Percentiles rank a stretch among this genome's conserved stretches.
Conservation (phyloP, 2,113 vertebrate species). For the Neotragus pygmaeus region DNA sequence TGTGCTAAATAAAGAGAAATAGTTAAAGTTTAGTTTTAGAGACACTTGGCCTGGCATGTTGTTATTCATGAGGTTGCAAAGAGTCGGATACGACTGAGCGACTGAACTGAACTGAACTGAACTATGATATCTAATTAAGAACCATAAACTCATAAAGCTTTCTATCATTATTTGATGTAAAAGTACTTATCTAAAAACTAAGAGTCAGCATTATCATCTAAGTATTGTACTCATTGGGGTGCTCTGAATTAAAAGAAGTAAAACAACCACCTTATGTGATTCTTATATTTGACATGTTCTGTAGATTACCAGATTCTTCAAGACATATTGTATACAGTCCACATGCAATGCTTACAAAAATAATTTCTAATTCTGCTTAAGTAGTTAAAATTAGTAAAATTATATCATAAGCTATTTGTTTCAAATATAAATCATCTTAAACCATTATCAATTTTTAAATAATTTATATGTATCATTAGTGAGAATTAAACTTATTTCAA, state of each 20-base stretch:
- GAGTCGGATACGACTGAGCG: rapidly evolving
- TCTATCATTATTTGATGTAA: neutral
- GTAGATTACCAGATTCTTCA: neutral
- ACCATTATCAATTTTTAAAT: neutral
- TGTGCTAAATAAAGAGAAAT: neutral
- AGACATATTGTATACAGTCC: neutral
- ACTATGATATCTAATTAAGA: neutral
- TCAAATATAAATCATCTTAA: neutral
- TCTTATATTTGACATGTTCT: neutral
- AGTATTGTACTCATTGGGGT: neutral
- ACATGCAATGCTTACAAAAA: neutral
- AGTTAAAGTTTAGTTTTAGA: neutral
- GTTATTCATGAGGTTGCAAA: too few relatives aligned
- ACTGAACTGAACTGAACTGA: too few relatives aligned
- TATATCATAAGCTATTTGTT: neutral
- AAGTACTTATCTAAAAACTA: neutral
- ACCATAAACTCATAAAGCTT: neutral
- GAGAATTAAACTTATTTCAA: neutral
- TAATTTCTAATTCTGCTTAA: neutral
- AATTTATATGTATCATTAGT: neutral
- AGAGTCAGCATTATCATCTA: neutral
- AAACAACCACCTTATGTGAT: neutral
- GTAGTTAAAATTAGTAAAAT: neutral
- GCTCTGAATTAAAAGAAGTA: neutral
- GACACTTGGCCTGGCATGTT: neutral